Evolutionary conservation across 37 sponge, comb jelly and placozoan genomes (phyloP).

Genomic region (Ianthella basta): DNA sequence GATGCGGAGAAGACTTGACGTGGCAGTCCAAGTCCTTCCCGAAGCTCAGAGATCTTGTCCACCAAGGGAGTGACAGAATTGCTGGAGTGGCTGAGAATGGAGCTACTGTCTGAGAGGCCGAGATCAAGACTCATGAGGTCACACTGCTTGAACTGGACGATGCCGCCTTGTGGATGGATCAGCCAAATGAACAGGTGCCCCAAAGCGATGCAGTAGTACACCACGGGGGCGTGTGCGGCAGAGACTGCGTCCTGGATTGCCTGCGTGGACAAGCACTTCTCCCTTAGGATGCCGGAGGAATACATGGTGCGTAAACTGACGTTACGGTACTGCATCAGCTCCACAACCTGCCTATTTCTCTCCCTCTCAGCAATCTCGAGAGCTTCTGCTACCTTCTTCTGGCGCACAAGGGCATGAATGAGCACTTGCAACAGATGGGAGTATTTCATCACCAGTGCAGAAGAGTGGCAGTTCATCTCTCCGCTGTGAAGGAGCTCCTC

Average conservation of each 20-base stretch:
- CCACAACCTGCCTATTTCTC: slow-evolving; percentile 67
- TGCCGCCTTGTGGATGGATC: slow-evolving; percentile 81
- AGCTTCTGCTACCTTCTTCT: slow-evolving; percentile 79
- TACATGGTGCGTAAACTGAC: slow-evolving; percentile 61
- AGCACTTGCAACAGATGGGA: slow-evolving; percentile 84
- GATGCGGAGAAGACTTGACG: slow-evolving; percentile 40
- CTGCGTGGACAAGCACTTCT: slow-evolving; percentile 48
- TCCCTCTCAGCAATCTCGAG: slow-evolving; percentile 91
- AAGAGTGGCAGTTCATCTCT: slow-evolving; percentile 29
- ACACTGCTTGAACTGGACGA: slow-evolving; percentile 85
- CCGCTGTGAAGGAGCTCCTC: slow-evolving; percentile 67
- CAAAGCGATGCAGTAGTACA: slow-evolving; percentile 85
- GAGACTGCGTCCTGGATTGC: slow-evolving; percentile 72
- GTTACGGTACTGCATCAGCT: slow-evolving; percentile 62
- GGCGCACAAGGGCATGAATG: slow-evolving; percentile 75
- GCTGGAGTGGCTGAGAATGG: slow-evolving; percentile 75
- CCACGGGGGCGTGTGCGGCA: slow-evolving; percentile 55
- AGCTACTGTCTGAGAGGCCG: slow-evolving; percentile 58
- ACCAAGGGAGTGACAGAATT: slow-evolving; percentile 63
- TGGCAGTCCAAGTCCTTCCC: slow-evolving; percentile 78
- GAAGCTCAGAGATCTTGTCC: slow-evolving; percentile 62
- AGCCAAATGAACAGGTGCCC: slow-evolving; percentile 90
- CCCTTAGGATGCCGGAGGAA: slow-evolving; percentile 64
- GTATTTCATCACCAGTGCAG: slow-evolving; percentile 54
- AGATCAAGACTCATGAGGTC: slow-evolving; percentile 70